Evolutionary conservation across 2,888 invertebrate species (phyloP).

Genomic region (Protodeltote pygarga): DNA sequence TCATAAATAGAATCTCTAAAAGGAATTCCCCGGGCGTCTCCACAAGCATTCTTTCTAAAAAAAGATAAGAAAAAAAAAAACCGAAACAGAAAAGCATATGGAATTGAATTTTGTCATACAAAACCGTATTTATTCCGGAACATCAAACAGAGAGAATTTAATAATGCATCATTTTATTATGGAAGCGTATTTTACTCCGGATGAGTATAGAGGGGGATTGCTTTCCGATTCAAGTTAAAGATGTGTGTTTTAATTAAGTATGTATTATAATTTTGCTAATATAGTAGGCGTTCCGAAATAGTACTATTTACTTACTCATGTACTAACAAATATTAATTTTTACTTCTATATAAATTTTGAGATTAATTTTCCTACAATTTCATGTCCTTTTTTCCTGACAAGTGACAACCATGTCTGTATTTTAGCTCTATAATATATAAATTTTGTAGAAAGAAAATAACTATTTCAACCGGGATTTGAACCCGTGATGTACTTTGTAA

Average conservation of each 20-base stretch:
- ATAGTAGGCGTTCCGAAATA: no score
- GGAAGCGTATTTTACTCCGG: conserved; percentile 23
- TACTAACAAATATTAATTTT: no score
- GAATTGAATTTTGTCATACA: conserved; percentile 35
- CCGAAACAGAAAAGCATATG: conserved; percentile 3
- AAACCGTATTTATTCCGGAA: conserved; percentile 60
- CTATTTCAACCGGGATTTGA: no score
- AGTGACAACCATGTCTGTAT: no score
- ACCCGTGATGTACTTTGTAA: no score
- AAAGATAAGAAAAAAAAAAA: conserved; percentile 11
- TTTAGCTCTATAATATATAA: no score
- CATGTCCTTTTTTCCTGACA: no score
- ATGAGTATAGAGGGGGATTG: conserved; percentile 13
- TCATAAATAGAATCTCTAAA: not conserved
- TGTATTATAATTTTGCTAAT: no score
- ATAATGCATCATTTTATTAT: conserved; percentile 78
- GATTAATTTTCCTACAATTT: no score
- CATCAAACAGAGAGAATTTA: conserved; percentile 74
- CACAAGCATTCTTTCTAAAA: conserved; percentile 3
- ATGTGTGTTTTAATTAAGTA: not conserved
- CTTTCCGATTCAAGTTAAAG: not conserved
- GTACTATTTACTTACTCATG: no score
- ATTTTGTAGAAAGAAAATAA: no score
- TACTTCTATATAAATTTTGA: no score
- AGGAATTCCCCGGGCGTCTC: not conserved